phyloP scores from a whole-genome alignment of 2,888 invertebrate species.

The Graphium colonna region DNA sequence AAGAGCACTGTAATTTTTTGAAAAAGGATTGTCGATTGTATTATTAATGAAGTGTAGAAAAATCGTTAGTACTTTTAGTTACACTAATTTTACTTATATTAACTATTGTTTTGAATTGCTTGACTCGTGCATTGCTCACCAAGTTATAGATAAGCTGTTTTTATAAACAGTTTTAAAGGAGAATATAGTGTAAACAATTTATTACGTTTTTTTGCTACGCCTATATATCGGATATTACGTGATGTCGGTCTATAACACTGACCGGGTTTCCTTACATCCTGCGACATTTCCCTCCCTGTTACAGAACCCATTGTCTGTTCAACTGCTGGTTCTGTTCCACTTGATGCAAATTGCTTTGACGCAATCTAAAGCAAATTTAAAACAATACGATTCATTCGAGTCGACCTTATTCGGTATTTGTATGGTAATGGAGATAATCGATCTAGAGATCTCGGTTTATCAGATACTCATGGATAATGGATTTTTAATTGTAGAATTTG shows the following conservation, averaged over 20 bases:
- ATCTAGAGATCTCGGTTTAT: slow-evolving; percentile 11
- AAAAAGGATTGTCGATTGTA: too few species aligned
- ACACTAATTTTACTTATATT: too few species aligned
- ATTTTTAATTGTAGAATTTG: background rate
- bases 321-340: slow-evolving; percentile 58
- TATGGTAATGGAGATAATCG: slow-evolving; percentile 21
- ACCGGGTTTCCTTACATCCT: slow-evolving; percentile 41
- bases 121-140: too few species aligned
- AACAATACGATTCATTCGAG: slow-evolving; percentile 30
- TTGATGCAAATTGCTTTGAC: slow-evolving; percentile 49
- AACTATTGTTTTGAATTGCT: too few species aligned
- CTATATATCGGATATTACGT: slow-evolving; percentile 7
- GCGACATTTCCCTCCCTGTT: slow-evolving; percentile 50
- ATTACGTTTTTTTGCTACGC: background rate
- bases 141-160: too few species aligned
- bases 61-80: too few species aligned
- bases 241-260: background rate
- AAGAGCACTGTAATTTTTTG: too few species aligned
- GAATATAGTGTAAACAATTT: too few species aligned
- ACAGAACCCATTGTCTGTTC: slow-evolving; percentile 50
- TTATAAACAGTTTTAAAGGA: too few species aligned
- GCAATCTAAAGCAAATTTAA: slow-evolving; percentile 28
- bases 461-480: background rate
- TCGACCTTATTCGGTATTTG: slow-evolving; percentile 26
- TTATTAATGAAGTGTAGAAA: too few species aligned